Conservation (phyloP, 2,113 vertebrate genomes). For the Sterna hirundo region DNA sequence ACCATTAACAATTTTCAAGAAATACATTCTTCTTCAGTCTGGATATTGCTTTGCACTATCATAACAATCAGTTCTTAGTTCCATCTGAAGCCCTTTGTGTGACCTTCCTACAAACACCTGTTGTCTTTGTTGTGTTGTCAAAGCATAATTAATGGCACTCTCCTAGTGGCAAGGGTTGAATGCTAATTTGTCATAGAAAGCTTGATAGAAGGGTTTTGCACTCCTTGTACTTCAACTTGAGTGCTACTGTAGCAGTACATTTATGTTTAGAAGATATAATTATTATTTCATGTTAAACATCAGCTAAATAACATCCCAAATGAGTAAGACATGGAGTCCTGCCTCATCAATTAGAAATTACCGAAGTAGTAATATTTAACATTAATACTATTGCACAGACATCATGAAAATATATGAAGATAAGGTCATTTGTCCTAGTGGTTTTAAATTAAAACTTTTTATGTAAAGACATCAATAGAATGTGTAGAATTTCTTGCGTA, state of each 20-base stretch:
- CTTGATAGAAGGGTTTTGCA: not conserved
- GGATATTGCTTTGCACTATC: not conserved
- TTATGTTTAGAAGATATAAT: not conserved
- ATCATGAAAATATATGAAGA: not conserved
- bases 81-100: not conserved
- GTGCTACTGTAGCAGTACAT: not conserved
- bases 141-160: conserved; percentile 68
- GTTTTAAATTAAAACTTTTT: not conserved
- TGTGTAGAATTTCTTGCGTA: not conserved
- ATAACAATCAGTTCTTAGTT: not conserved
- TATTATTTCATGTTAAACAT: conserved; percentile 2
- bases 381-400: not conserved
- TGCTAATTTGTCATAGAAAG: conserved; percentile 67
- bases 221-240: not conserved
- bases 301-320: not conserved
- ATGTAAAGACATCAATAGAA: not conserved
- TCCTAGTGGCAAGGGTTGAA: conserved; percentile 52
- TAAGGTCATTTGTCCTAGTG: not conserved
- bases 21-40: not conserved
- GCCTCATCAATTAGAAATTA: not conserved
- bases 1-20: not conserved
- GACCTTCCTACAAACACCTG: conserved; percentile 51
- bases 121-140: conserved; percentile 63
- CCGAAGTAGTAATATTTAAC: not conserved
- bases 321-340: not conserved